phyloP scores from a whole-genome alignment of 2,888 invertebrate species.

The Torymus aiolomorphi region DNA sequence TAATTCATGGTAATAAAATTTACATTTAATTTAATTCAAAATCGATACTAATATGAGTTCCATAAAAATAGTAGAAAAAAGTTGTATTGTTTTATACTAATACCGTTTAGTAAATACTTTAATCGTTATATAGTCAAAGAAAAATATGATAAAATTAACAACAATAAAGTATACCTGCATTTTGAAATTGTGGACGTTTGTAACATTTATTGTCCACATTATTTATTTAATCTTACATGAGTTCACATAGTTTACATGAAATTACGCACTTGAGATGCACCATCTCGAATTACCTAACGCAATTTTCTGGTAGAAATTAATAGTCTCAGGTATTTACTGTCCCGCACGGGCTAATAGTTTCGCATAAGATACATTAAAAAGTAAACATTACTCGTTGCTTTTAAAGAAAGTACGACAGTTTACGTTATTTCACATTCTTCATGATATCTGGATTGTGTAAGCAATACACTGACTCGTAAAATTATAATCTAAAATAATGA shows the following conservation, averaged over 20 bases:
- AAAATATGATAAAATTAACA: conserved; percentile 16
- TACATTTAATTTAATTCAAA: no score
- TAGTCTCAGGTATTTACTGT: conserved; percentile 21
- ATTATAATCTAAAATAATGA: conserved; percentile 38
- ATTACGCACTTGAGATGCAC: conserved; percentile 40
- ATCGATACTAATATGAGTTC: no score
- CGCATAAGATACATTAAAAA: conserved; percentile 48
- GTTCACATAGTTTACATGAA: conserved; percentile 53
- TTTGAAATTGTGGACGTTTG: conserved; percentile 48
- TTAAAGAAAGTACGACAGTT: conserved; percentile 28
- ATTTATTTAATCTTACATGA: conserved; percentile 55
- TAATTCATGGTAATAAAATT: no score
- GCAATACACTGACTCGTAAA: conserved; percentile 32
- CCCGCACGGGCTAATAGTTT: conserved; percentile 32
- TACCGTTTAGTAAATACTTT: no score
- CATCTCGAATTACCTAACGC: conserved; percentile 21
- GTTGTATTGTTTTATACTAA: no score
- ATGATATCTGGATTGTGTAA: conserved; percentile 23
- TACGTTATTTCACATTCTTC: conserved; percentile 29
- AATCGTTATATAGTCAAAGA: conserved; percentile 1
- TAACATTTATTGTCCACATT: conserved; percentile 40
- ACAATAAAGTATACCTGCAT: conserved; percentile 54
- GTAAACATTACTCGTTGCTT: conserved; percentile 33
- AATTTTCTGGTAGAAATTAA: conserved; percentile 32
- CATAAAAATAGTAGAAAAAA: no score